Conservation (phyloP, 2,797 vertebrate genomes). For the Danio albolineatus region DNA sequence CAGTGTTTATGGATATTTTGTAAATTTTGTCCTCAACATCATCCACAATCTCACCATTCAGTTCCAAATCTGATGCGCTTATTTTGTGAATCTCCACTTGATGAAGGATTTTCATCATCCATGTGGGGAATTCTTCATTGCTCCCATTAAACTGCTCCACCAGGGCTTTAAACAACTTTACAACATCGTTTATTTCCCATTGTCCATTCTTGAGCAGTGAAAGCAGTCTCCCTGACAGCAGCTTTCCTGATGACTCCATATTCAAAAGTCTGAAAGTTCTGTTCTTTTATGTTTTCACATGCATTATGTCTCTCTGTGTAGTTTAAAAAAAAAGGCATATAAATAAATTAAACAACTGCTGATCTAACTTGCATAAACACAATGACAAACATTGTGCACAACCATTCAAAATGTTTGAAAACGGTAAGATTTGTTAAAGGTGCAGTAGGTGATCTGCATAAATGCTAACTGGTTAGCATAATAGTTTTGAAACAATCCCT, state of each 20-base stretch:
- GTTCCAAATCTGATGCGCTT: not conserved
- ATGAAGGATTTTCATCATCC: constrained; percentile 66
- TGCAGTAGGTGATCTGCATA: no score
- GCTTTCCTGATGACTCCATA: constrained; percentile 21
- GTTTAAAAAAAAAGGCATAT: no score
- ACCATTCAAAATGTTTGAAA: no score
- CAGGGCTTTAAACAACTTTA: constrained; percentile 61
- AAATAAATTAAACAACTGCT: no score
- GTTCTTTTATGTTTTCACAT: no score
- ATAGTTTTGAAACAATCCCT: no score
- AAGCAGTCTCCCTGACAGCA: constrained; percentile 47
- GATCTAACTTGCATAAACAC: no score
- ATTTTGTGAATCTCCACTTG: constrained; percentile 63
- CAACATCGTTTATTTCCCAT: constrained; percentile 41
- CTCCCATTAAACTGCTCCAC: constrained; percentile 28
- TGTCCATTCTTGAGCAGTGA: constrained; percentile 58
- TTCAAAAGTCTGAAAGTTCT: not conserved
- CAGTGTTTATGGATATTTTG: not conserved
- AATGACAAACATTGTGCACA: no score
- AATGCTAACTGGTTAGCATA: no score
- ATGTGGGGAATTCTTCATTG: constrained; percentile 33
- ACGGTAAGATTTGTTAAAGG: no score
- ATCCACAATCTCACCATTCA: not conserved
- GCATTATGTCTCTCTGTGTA: no score
- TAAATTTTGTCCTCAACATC: not conserved